Evolutionary conservation across 2,113 vertebrate genomes (phyloP).

Genomic region (Rynchops niger): DNA sequence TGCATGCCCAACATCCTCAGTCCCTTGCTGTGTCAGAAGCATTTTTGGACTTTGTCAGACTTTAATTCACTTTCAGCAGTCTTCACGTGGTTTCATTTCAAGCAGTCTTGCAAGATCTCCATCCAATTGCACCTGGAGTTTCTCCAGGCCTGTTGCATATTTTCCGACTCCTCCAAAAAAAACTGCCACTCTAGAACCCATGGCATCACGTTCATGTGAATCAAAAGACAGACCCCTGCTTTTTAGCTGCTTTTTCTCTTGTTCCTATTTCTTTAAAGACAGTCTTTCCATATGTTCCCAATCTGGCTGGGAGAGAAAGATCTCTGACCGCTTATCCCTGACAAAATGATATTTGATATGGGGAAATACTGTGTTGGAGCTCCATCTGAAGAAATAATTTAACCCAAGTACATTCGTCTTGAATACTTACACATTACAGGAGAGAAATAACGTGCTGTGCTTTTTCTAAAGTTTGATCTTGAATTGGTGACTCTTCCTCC

Average conservation of each 20-base stretch:
- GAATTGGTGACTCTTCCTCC: background rate
- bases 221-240: background rate
- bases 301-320: background rate
- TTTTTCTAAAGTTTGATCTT: constrained; percentile 10
- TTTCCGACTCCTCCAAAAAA: background rate
- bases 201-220: fast-evolving
- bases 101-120: background rate
- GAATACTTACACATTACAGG: background rate
- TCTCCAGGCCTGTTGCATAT: background rate
- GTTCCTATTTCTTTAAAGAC: background rate
- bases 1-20: background rate
- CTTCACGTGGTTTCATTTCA: background rate
- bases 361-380: background rate
- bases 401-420: background rate
- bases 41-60: background rate
- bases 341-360: background rate
- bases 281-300: background rate
- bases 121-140: background rate
- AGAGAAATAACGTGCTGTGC: background rate
- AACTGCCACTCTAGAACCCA: background rate
- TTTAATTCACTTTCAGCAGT: background rate
- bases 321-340: background rate
- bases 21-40: background rate
- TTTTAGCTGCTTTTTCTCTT: background rate
- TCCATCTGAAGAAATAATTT: background rate